These are phyloP conservation scores for Zaprionus davidi DNA, from an alignment of 1,140 invertebrate genomes.

Conservation along the genomic window DNA sequence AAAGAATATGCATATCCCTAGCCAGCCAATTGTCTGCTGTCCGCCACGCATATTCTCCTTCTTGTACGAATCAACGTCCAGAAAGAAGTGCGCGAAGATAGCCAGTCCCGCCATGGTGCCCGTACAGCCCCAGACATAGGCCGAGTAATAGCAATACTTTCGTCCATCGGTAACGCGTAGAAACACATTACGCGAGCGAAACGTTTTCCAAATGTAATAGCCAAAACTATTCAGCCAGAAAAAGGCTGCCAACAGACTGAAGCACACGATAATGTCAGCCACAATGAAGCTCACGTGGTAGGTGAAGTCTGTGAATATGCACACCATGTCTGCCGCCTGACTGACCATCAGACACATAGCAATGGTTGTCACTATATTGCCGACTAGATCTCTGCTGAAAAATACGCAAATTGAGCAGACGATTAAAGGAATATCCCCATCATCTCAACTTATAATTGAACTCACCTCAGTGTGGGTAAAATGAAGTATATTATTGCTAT, in stretches of 20 bases:
- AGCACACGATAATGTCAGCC: constrained; percentile 90
- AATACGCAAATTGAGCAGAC: constrained; percentile 6
- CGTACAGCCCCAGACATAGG: constrained; percentile 91
- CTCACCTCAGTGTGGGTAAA: constrained; percentile 89
- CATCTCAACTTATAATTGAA: background rate
- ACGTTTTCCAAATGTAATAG: constrained; percentile 94
- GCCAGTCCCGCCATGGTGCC: constrained; percentile 88
- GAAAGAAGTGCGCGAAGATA: constrained; percentile 91
- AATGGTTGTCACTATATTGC: constrained; percentile 93
- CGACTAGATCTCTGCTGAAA: constrained; percentile 88
- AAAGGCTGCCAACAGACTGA: constrained; percentile 90
- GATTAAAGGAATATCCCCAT: constrained; percentile 28
- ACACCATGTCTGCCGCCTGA: constrained; percentile 91
- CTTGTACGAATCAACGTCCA: constrained; percentile 88
- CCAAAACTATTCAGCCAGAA: constrained; percentile 93
- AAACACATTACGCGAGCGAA: constrained; percentile 93
- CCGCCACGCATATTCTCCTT: constrained; percentile 85
- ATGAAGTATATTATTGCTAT: constrained; percentile 93
- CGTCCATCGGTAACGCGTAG: constrained; percentile 91
- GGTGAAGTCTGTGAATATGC: constrained; percentile 91
- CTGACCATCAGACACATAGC: constrained; percentile 90
- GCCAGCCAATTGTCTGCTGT: constrained; percentile 90
- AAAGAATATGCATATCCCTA: constrained; percentile 92
- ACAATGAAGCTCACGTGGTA: constrained; percentile 91
- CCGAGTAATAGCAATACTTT: constrained; percentile 94